phyloP scores from a whole-genome alignment of 2,888 invertebrate genomes.

The Aphodius granarius region DNA sequence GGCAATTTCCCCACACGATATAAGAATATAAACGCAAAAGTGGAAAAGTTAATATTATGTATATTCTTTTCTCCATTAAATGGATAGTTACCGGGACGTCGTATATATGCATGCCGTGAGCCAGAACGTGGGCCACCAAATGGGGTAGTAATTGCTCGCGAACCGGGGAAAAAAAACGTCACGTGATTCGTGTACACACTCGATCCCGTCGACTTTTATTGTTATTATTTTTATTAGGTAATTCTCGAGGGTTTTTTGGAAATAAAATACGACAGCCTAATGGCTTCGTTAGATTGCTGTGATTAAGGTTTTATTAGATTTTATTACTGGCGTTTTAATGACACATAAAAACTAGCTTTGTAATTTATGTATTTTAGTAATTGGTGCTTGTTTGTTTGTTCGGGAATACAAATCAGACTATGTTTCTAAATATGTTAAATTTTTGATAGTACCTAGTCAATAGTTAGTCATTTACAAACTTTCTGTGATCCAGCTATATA shows the following conservation, averaged over 20 bases:
- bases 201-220: not conserved
- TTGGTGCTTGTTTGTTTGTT: too few species aligned
- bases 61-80: not conserved
- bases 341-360: not conserved
- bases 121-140: not conserved
- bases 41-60: not conserved
- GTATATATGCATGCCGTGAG: not conserved
- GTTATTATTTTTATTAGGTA: not conserved
- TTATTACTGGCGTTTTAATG: not conserved
- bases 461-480: too few species aligned
- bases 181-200: not conserved
- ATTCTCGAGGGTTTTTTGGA: not conserved
- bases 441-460: too few species aligned
- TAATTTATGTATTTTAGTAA: too few species aligned
- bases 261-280: not conserved
- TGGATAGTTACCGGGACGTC: not conserved
- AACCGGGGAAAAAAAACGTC: not conserved
- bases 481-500: too few species aligned
- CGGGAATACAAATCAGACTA: too few species aligned
- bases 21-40: not conserved
- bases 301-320: not conserved
- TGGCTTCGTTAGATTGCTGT: not conserved
- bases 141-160: not conserved
- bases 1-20: not conserved
- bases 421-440: too few species aligned